Base-by-base conservation (phyloP, 2,113 vertebrate species). In the Thamnophis sirtalis region DNA sequence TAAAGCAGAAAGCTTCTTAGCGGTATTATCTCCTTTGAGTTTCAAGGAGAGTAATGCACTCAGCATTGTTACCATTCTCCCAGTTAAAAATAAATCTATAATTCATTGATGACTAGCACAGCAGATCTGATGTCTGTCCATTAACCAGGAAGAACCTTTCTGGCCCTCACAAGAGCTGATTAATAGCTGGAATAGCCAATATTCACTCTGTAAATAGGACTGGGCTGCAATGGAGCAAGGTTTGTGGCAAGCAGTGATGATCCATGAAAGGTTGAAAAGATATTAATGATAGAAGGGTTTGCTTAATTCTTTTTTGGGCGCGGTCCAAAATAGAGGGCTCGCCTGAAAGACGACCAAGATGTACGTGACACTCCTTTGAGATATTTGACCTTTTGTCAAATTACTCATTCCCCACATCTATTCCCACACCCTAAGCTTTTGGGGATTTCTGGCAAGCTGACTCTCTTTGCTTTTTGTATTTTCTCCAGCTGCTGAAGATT, bases 171-270 rank as follows among this genome's bases (percentile, higher is more conserved):
- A 0, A 86, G n/a, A 38, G 84, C 11, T 13, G 4, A 93, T 93
- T 63, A 26, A 10, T 0, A 0, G 86, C 11, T 51, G 73, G 43
- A 4, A 4, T 54, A 8, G 49, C 50, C 90, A 63, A 58, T 85
- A 68, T 89, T 91, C 60, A n/a, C 28, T 26, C 88, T n/a, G 49
- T 73, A 90, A 92, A 33, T 68, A 95, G 91, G 50, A 22, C 22
- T 84, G 0, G 22, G 2, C 0, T 58, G 9, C 9, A 38, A 28
- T 15, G 54, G n/a, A 43, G 15, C 33, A 86, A 26, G 15, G 13
- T 54, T 33, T 88, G 91, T 48, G 50, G 49, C 9, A 87, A 55
- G 49, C 84, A 63, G 33, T 38, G 43, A 21, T 80, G 43, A 48
- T 38, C 21, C 33, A 9, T 22, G 55, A 84, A 68, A 91, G 22